Evolutionary conservation across 2,888 invertebrate genomes (phyloP).

Genomic region (Lottia gigantea): DNA sequence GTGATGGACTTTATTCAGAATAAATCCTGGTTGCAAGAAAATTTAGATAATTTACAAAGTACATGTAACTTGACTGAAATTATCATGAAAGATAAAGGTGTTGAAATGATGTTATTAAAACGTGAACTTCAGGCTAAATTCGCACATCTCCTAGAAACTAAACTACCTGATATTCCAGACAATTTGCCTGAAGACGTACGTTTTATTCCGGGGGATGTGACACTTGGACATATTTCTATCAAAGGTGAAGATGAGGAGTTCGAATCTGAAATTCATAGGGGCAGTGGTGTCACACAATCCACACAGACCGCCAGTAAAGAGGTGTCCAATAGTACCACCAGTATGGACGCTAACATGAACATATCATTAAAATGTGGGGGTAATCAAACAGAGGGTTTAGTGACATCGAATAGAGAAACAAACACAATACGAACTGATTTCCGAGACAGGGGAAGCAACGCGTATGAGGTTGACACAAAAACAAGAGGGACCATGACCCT

Average conservation of each 20-base stretch:
- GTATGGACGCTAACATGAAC: conserved; percentile 15
- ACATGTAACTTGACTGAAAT: conserved; percentile 62
- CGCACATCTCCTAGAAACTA: conserved; percentile 49
- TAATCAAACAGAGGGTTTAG: conserved; percentile 26
- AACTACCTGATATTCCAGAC: conserved; percentile 45
- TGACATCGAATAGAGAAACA: neutral
- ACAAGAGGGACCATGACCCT: conserved; percentile 38
- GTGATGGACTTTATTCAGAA: conserved; percentile 55
- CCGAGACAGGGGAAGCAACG: conserved; percentile 22
- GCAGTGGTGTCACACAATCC: neutral
- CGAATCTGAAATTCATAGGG: neutral
- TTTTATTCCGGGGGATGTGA: conserved; percentile 60
- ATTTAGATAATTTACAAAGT: conserved; percentile 56
- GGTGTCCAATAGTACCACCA: neutral
- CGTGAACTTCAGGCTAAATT: conserved; percentile 64
- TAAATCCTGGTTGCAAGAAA: conserved; percentile 57
- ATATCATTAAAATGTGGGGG: neutral
- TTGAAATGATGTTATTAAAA: conserved; percentile 65
- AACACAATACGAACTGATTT: conserved; percentile 11
- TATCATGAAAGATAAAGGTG: conserved; percentile 61
- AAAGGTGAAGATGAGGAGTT: neutral
- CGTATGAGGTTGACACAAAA: conserved; percentile 19
- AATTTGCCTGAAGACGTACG: conserved; percentile 44
- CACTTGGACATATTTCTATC: conserved; percentile 48
- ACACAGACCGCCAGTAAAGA: neutral